Percentiles rank a stretch among this genome's conserved stretches.
These are phyloP conservation scores for Triplophysa yarkandensis DNA, from an alignment of 2,797 vertebrate species.

Conservation along the genomic window DNA sequence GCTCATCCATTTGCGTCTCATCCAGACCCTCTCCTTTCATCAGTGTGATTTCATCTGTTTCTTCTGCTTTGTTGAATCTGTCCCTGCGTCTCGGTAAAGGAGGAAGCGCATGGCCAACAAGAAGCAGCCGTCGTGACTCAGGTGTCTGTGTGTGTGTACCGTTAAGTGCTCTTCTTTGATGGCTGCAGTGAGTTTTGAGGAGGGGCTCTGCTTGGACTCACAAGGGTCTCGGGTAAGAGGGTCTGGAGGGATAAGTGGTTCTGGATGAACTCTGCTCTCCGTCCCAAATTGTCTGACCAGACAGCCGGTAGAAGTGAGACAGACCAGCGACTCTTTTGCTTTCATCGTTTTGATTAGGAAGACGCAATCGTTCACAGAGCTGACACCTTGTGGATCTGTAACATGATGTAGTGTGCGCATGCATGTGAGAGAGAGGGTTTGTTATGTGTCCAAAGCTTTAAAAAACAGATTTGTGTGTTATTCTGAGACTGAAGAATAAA, in stretches of 20 bases:
- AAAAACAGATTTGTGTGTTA: background rate
- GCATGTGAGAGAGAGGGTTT: background rate
- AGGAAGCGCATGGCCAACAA: background rate
- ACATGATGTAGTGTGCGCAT: background rate
- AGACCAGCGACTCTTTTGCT: conserved; percentile 37
- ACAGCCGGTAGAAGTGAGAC: conserved; percentile 27
- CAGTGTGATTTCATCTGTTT: conserved; percentile 57
- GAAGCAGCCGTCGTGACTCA: background rate
- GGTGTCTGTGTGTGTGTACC: background rate
- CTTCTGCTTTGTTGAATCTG: conserved; percentile 37
- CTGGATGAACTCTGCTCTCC: conserved; percentile 50
- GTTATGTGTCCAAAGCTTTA: conserved; percentile 3
- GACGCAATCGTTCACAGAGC: background rate
- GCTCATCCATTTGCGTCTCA: conserved; percentile 53
- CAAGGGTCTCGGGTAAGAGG: conserved; percentile 26
- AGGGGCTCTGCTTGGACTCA: conserved; percentile 36
- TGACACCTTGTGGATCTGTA: conserved; percentile 12
- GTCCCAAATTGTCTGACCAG: conserved; percentile 36
- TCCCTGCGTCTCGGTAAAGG: conserved; percentile 25
- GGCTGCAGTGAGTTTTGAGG: conserved; percentile 32
- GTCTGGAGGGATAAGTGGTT: conserved; percentile 35
- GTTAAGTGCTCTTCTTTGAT: conserved; percentile 32
- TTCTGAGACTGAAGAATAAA: conserved; percentile 18
- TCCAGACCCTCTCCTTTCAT: conserved; percentile 59
- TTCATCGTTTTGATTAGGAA: conserved; percentile 36